These are phyloP conservation scores for Xestia rhomboidea DNA, from an alignment of 2,888 invertebrate genomes.

Conservation along the genomic window DNA sequence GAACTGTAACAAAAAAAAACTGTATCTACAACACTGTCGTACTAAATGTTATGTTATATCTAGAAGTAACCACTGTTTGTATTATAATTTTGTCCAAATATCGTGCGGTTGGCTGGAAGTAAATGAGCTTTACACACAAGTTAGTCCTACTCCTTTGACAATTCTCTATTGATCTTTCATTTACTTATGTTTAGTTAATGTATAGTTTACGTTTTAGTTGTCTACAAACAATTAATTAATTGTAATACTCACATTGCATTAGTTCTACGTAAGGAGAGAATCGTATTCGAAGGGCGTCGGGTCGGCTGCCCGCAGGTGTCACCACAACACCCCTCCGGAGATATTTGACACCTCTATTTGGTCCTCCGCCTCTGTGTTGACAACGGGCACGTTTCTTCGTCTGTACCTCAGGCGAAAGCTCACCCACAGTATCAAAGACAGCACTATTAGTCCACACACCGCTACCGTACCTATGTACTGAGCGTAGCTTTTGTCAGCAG, in stretches of 20 bases:
- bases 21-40: conserved; percentile 51
- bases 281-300: conserved; percentile 91
- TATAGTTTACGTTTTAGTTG: conserved; percentile 11
- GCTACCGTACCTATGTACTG: conserved; percentile 90
- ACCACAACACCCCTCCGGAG: conserved; percentile 93
- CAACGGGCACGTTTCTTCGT: conserved; percentile 79
- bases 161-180: conserved; percentile 37
- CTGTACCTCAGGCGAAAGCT: conserved; percentile 85
- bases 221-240: conserved; percentile 32
- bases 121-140: conserved; percentile 29
- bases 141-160: conserved; percentile 34
- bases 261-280: conserved; percentile 90
- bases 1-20: conserved; percentile 82
- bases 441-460: conserved; percentile 89
- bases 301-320: conserved; percentile 91
- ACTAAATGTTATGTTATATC: conserved; percentile 23
- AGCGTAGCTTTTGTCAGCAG: conserved; percentile 79
- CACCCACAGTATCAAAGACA: conserved; percentile 90
- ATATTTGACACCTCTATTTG: conserved; percentile 92
- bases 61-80: conserved; percentile 7
- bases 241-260: conserved; percentile 81
- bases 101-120: conserved; percentile 17
- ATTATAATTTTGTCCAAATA: conserved; percentile 47
- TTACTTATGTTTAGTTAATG: conserved; percentile 20
- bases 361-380: conserved; percentile 79